Conservation (phyloP, 35 echinoderm and acorn worm genomes). For the Stichopus chloronotus region DNA sequence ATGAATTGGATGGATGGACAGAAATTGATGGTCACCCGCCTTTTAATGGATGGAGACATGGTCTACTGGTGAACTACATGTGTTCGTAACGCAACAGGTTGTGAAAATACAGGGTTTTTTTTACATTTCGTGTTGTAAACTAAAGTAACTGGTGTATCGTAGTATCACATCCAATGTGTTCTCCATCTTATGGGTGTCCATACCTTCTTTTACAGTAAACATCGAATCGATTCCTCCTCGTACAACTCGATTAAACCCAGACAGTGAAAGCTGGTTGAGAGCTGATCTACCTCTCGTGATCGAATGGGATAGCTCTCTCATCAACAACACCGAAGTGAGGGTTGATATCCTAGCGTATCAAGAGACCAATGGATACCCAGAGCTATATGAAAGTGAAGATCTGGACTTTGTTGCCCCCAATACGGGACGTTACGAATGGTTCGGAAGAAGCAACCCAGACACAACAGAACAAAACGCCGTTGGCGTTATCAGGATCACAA, state of each 20-base stretch:
- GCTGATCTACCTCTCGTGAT: constrained; percentile 77
- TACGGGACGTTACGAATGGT: constrained; percentile 85
- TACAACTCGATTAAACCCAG: constrained; percentile 76
- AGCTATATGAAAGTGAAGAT: constrained; percentile 76
- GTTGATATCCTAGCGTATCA: constrained; percentile 78
- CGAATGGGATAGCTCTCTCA: constrained; percentile 79
- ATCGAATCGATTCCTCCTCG: constrained; percentile 68
- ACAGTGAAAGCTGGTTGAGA: constrained; percentile 84
- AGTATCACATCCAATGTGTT: too few relatives aligned
- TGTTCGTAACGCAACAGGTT: too few relatives aligned
- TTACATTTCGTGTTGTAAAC: too few relatives aligned
- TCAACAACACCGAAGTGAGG: constrained; percentile 81
- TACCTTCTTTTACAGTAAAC: constrained; percentile 51
- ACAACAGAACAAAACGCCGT: constrained; percentile 75
- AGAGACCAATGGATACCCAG: constrained; percentile 62
- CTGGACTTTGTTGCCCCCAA: constrained; percentile 69
- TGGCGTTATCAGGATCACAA: constrained; percentile 81
- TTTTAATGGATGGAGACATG: too few relatives aligned
- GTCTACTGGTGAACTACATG: too few relatives aligned
- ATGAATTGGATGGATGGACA: too few relatives aligned
- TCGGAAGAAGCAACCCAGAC: constrained; percentile 30
- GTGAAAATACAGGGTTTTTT: too few relatives aligned
- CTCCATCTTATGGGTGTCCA: too few relatives aligned
- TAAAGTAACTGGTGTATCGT: too few relatives aligned
- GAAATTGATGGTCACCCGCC: too few relatives aligned